Conservation (phyloP, 2,797 vertebrate genomes). For the Taeniopygia guttata region DNA sequence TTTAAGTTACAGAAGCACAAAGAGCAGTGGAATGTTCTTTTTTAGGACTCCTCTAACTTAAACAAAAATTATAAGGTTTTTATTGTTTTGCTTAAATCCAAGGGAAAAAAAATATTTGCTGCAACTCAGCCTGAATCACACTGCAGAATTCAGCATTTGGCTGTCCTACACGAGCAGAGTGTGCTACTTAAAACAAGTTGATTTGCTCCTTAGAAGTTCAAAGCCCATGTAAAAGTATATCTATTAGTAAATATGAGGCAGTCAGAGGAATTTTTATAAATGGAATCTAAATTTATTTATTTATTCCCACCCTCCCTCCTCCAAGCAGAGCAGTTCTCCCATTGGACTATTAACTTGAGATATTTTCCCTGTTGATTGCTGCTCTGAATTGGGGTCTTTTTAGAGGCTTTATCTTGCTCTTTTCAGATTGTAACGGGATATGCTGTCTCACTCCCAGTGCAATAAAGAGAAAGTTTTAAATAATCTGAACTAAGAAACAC, state of each 20-base stretch:
- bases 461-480: conserved; percentile 44
- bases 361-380: background rate
- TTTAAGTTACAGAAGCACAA: conserved; percentile 71
- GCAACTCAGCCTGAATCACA: conserved; percentile 20
- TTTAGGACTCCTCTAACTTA: conserved; percentile 63
- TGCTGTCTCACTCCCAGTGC: background rate
- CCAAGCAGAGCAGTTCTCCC: background rate
- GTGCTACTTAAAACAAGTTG: conserved; percentile 33
- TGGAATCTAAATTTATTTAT: conserved; percentile 29
- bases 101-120: conserved; percentile 24
- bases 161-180: background rate
- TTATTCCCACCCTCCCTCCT: background rate
- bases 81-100: conserved; percentile 53
- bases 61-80: conserved; percentile 65
- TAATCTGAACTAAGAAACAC: conserved; percentile 19
- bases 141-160: conserved; percentile 38
- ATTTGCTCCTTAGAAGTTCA: conserved; percentile 42
- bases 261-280: conserved; percentile 50
- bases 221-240: conserved; percentile 23
- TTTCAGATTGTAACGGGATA: conserved; percentile 18
- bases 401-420: conserved; percentile 28
- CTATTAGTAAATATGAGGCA: conserved; percentile 51
- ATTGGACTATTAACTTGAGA: background rate
- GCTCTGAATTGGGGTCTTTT: conserved; percentile 24
- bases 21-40: conserved; percentile 70